A percentile compares a stretch with the other conserved stretches of the same genome.
Evolutionary conservation across 2,113 vertebrate species (phyloP).

Genomic region (Lota lota): DNA sequence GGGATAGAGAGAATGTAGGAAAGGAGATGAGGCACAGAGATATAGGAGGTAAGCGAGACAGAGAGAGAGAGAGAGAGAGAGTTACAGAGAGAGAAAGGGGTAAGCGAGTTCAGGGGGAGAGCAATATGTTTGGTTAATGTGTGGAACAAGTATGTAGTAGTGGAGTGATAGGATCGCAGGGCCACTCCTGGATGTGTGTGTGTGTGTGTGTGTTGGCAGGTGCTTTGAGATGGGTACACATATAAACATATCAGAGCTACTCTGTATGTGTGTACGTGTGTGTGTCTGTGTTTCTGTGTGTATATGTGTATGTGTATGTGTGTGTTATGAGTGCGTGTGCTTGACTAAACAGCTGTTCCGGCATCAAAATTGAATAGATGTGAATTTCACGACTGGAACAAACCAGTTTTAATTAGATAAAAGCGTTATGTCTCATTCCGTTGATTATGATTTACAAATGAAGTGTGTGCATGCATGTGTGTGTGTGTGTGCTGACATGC

Average conservation of each 20-base stretch:
- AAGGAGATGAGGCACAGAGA: neutral
- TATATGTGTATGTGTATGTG: slow-evolving; percentile 23
- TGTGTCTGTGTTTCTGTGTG: slow-evolving; percentile 16
- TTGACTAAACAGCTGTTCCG: slow-evolving; percentile 62
- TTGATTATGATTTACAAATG: slow-evolving; percentile 60
- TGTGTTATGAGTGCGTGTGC: slow-evolving; percentile 26
- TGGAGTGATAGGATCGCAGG: slow-evolving; percentile 21
- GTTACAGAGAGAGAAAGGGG: neutral
- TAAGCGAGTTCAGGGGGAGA: slow-evolving; percentile 13
- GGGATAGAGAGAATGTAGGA: neutral
- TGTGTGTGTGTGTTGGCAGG: slow-evolving; percentile 51
- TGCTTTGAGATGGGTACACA: slow-evolving; percentile 46
- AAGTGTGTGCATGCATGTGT: slow-evolving; percentile 15
- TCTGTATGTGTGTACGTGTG: slow-evolving; percentile 27
- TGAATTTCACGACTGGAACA: slow-evolving; percentile 63
- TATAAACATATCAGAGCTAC: slow-evolving; percentile 45
- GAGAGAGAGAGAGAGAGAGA: no score
- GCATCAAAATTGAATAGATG: slow-evolving; percentile 53
- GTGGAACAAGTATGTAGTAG: slow-evolving; percentile 18
- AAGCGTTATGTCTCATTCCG: slow-evolving; percentile 54
- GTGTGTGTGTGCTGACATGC: neutral
- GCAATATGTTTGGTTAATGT: slow-evolving; percentile 40
- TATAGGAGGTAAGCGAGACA: neutral
- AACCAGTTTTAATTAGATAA: slow-evolving; percentile 62
- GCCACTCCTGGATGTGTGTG: slow-evolving; percentile 27